Percentiles rank a stretch among this genome's conserved stretches.
phyloP scores from a whole-genome alignment of 2,113 vertebrate genomes.

The Strix uralensis region DNA sequence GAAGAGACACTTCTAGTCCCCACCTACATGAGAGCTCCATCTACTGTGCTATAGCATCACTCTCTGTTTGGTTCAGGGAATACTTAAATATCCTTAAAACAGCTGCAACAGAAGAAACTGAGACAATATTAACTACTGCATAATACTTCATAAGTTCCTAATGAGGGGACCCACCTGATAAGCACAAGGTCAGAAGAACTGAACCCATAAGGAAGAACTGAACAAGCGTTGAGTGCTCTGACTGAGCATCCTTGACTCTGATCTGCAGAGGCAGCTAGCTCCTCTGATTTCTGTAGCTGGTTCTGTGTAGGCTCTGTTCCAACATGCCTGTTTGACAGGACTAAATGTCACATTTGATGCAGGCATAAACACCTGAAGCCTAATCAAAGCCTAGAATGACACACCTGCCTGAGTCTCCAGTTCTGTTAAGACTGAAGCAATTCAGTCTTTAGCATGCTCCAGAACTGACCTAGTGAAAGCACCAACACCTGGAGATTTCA shows the following conservation, averaged over 20 bases:
- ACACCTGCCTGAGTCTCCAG: neutral
- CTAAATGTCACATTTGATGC: neutral
- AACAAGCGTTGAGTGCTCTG: neutral
- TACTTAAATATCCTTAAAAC: neutral
- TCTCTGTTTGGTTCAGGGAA: neutral
- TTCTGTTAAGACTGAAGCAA: neutral
- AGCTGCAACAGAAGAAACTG: neutral
- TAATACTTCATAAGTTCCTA: neutral
- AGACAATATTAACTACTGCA: neutral
- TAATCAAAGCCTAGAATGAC: neutral
- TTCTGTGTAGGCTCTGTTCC: neutral
- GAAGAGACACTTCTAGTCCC: neutral
- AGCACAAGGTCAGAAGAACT: neutral
- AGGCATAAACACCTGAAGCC: neutral
- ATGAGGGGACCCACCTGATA: accelerated
- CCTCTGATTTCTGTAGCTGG: neutral
- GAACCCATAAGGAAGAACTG: neutral
- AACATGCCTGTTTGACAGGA: neutral
- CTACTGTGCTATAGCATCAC: neutral
- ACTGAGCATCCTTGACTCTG: neutral
- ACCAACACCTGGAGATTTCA: neutral
- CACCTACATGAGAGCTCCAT: neutral
- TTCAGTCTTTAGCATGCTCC: neutral
- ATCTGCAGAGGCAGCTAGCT: neutral
- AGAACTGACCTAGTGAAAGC: neutral